Base-by-base conservation (phyloP, 1,140 invertebrate species). In the Euura saliciscinereae region DNA sequence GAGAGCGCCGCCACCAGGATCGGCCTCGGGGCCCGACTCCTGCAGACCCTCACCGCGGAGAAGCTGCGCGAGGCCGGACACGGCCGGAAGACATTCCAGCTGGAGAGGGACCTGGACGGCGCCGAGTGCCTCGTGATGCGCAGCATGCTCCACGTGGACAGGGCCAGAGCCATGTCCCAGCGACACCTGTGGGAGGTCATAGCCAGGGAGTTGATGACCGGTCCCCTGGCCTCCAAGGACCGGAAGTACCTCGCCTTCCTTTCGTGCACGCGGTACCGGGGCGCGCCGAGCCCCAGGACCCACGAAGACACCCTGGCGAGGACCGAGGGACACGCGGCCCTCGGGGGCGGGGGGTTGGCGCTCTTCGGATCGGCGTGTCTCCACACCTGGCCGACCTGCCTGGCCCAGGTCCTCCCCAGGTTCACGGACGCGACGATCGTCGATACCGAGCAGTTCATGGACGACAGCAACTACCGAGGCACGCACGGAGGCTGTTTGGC, bases 221-320 rank as follows among this genome's bases (percentile, higher is more conserved):
- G 86, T 85, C 92, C 76, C 75, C 88, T 89, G 85, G 91, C 87
- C 80, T 92, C 86, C 82, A 92, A 88, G 81, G 91, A 89, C 73
- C 92, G 91, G 82, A 99, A 96, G 84, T 98, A 95, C 86, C 89
- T 98, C 67, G 96, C 93, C 2, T 98, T 98, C 82, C 89, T 98
- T 68, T 95, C 94, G 0, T 97, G 95, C 82, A 98, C 96, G 0
- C 88, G 91, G 75, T 98, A 95, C 84, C 87, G 91, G 76, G 93
- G 93, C 2, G 87, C 88, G 4, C 90, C 90, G 77, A 86, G 79
- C 73, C 83, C 80, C 13, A 79, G 78, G 69, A 92, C 91, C 10
- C 94, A 96, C 81, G 91, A 92, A 69, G 93, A 95, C 78, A 92
- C 94, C 45, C 84, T 96, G 43, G 89, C 91, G 5, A 88, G 93